phyloP scores from a whole-genome alignment of 2,113 vertebrate species.

The Gyps fulvus region DNA sequence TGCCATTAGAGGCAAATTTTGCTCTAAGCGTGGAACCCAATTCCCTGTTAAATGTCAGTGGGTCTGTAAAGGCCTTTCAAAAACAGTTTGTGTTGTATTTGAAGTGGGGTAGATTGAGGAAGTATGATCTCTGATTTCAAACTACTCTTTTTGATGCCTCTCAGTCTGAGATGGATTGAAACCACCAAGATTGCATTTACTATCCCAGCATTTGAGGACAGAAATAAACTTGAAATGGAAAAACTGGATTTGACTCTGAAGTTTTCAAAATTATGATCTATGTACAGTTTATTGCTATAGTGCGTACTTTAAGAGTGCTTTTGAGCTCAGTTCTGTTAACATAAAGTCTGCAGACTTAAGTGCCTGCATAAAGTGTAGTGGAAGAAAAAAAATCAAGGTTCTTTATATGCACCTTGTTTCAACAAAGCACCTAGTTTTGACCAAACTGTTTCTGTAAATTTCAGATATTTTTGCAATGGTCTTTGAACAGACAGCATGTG shows the following conservation, averaged over 20 bases:
- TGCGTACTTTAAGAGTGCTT: background rate
- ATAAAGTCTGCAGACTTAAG: background rate
- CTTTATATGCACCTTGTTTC: background rate
- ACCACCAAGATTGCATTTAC: background rate
- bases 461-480: background rate
- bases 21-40: background rate
- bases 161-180: background rate
- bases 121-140: background rate
- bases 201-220: background rate
- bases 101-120: background rate
- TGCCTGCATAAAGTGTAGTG: background rate
- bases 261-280: background rate
- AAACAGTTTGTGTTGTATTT: background rate
- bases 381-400: background rate
- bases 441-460: background rate
- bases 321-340: background rate
- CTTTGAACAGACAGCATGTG: background rate
- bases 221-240: background rate
- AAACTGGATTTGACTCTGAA: background rate
- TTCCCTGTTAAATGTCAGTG: background rate
- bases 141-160: background rate
- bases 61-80: background rate
- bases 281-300: background rate
- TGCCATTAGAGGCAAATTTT: background rate
- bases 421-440: background rate